Conservation (phyloP, 1,140 invertebrate genomes). For the Trypoxylus dichotomus region DNA sequence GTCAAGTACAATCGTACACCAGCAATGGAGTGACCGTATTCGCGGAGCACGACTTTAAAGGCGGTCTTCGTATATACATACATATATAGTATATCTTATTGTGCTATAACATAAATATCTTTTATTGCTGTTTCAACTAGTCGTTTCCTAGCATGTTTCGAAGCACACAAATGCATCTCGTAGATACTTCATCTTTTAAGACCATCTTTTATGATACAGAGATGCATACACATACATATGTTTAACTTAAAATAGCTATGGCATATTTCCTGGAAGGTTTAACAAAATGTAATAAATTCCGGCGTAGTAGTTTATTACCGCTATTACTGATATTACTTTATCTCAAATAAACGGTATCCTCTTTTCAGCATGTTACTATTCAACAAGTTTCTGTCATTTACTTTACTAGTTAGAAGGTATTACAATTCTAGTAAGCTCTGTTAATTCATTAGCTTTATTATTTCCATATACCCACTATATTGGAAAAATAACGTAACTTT, state of each 20-base stretch:
- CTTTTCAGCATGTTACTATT: too few relatives aligned
- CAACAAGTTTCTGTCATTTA: too few relatives aligned
- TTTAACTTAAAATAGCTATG: not conserved
- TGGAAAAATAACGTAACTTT: too few relatives aligned
- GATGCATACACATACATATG: not conserved
- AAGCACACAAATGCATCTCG: not conserved
- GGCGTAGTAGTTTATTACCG: not conserved
- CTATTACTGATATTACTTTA: not conserved
- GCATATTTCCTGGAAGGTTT: not conserved
- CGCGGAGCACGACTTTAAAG: not conserved
- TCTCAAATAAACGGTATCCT: too few relatives aligned
- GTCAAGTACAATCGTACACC: not conserved
- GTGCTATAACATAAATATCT: not conserved
- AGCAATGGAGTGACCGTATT: not conserved
- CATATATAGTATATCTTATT: not conserved
- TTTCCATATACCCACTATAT: too few relatives aligned
- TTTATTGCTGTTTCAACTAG: not conserved
- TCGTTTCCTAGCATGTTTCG: not conserved
- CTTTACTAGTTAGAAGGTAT: too few relatives aligned
- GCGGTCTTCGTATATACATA: not conserved
- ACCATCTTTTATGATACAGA: not conserved
- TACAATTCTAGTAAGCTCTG: too few relatives aligned
- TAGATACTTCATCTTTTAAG: not conserved
- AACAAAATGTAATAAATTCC: not conserved
- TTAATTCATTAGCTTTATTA: too few relatives aligned